Evolutionary conservation across 2,797 vertebrate species (phyloP).

Genomic region (Anguilla megastoma): DNA sequence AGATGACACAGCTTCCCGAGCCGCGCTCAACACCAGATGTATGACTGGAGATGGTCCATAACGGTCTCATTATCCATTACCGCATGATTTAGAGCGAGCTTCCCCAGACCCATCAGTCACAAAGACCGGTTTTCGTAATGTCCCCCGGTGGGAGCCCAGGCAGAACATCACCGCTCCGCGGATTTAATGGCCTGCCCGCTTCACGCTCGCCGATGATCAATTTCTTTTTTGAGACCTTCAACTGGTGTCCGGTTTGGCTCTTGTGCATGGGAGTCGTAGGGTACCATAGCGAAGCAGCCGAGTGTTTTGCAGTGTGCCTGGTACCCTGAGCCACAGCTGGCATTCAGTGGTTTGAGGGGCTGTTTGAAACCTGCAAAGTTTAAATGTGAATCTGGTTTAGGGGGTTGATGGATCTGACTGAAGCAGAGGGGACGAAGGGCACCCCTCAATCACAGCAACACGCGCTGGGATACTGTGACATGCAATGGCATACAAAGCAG

Average conservation of each 20-base stretch:
- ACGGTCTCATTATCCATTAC: constrained; percentile 59
- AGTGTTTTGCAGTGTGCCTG: constrained; percentile 30
- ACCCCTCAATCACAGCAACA: constrained; percentile 62
- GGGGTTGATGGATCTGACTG: constrained; percentile 41
- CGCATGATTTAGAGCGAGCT: constrained; percentile 55
- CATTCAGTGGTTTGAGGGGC: constrained; percentile 40
- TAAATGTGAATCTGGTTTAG: constrained; percentile 43
- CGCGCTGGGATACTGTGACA: constrained; percentile 50
- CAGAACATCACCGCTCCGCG: constrained; percentile 29
- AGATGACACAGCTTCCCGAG: constrained; percentile 42
- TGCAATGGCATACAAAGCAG: constrained; percentile 54
- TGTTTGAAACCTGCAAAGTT: constrained; percentile 29
- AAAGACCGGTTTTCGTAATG: constrained; percentile 35
- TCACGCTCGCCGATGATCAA: constrained; percentile 18
- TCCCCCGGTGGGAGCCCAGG: constrained; percentile 35
- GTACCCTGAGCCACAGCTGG: constrained; percentile 41
- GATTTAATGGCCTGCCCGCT: constrained; percentile 9
- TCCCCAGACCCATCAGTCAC: constrained; percentile 54
- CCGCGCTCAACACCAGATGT: constrained; percentile 50
- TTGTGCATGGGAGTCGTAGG: neutral
- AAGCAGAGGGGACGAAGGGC: constrained; percentile 46
- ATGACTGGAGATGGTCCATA: constrained; percentile 51
- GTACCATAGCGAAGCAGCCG: constrained; percentile 25
- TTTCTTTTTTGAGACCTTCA: constrained; percentile 11
- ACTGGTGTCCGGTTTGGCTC: neutral